phyloP scores from a whole-genome alignment of 2,888 invertebrate species.

The Dilophus febrilis region DNA sequence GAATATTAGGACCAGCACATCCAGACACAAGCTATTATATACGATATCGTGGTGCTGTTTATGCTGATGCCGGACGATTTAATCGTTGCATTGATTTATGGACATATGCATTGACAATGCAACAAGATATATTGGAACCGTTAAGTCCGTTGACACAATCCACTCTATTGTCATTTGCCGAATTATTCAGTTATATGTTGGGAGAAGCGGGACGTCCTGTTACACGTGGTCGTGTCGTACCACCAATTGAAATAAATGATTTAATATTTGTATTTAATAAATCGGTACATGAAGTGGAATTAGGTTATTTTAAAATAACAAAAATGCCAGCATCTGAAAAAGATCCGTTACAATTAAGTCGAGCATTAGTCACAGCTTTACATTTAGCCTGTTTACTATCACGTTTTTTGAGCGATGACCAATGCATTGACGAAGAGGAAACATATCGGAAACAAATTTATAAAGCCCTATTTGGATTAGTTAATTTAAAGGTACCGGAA shows the following conservation, averaged over 20 bases:
- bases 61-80: slow-evolving; percentile 90
- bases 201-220: slow-evolving; percentile 62
- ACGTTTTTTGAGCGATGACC: slow-evolving; percentile 41
- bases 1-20: slow-evolving; percentile 84
- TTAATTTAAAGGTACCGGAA: slow-evolving; percentile 46
- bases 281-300: slow-evolving; percentile 57
- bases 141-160: slow-evolving; percentile 90
- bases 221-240: slow-evolving; percentile 53
- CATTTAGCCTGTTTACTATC: slow-evolving; percentile 68
- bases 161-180: slow-evolving; percentile 84
- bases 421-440: slow-evolving; percentile 23
- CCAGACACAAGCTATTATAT: slow-evolving; percentile 96
- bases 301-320: slow-evolving; percentile 42
- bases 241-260: slow-evolving; percentile 64
- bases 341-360: slow-evolving; percentile 57
- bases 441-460: slow-evolving; percentile 41
- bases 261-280: slow-evolving; percentile 68
- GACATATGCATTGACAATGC: slow-evolving; percentile 95
- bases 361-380: slow-evolving; percentile 70
- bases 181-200: slow-evolving; percentile 88
- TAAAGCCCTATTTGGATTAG: slow-evolving; percentile 56
- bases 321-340: slow-evolving; percentile 44
- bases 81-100: slow-evolving; percentile 82
- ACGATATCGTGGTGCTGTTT: slow-evolving; percentile 67
- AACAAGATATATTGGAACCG: slow-evolving; percentile 79